A percentile compares a stretch with the other conserved stretches of the same genome.
Conservation (phyloP, 2,113 vertebrate genomes). For the Typhlomys cinereus region DNA sequence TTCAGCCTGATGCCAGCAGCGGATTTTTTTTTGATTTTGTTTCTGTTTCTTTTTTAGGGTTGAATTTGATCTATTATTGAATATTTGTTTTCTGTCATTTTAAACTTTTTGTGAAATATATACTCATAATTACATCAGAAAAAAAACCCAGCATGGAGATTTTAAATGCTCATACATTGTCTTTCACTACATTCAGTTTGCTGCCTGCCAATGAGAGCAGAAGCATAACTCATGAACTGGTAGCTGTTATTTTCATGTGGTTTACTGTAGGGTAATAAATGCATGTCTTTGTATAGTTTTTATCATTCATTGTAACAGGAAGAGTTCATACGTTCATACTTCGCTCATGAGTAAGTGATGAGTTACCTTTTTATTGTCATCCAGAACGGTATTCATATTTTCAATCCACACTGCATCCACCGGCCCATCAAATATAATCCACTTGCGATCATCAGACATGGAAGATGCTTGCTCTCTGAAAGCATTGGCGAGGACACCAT, state of each 20-base stretch:
- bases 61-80: too few species aligned
- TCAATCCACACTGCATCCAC: conserved; percentile 99
- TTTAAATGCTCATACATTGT: not conserved
- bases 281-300: not conserved
- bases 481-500: conserved; percentile 91
- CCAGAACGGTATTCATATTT: conserved; percentile 97
- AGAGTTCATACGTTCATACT: not conserved
- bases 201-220: not conserved
- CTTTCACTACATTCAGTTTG: not conserved
- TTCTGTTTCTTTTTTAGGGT: too few species aligned
- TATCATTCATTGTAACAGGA: too few species aligned
- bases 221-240: not conserved
- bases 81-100: too few species aligned
- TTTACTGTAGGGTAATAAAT: not conserved
- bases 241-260: not conserved
- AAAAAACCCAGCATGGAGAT: not conserved
- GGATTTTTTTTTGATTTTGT: not conserved
- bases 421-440: conserved; percentile 97
- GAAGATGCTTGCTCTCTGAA: conserved; percentile 92
- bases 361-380: conserved; percentile 96
- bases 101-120: not conserved
- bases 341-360: not conserved
- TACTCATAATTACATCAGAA: not conserved
- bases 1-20: not conserved
- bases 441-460: conserved; percentile 88